Evolutionary conservation across 2,113 vertebrate species (phyloP).

Genomic region (Vidua macroura): DNA sequence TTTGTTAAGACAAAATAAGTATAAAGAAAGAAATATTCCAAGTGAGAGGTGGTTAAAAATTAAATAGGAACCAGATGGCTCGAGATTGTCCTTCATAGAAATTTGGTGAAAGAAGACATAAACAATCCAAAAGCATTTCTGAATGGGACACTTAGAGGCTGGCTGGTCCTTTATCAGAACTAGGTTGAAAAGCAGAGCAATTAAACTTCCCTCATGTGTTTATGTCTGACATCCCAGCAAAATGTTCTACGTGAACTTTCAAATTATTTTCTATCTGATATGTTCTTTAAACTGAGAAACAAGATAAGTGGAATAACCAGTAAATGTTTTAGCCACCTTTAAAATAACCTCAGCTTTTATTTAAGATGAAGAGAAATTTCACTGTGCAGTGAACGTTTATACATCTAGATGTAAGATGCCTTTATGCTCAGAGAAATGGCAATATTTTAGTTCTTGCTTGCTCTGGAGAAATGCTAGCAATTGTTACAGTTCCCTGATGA

Average conservation of each 20-base stretch:
- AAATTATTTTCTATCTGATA: not conserved
- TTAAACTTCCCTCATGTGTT: not conserved
- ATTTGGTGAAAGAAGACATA: conserved; percentile 76
- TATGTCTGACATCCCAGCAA: not conserved
- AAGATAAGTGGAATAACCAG: not conserved
- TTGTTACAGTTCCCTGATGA: not conserved
- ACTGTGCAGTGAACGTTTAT: not conserved
- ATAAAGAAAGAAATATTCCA: conserved; percentile 84
- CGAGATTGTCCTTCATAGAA: conserved; percentile 80
- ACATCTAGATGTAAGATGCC: not conserved
- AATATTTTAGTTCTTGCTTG: not conserved
- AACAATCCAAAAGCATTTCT: conserved; percentile 70
- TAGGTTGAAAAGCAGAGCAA: conserved; percentile 43
- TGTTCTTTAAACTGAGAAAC: not conserved
- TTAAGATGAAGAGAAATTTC: not conserved
- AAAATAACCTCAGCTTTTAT: not conserved
- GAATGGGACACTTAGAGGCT: conserved; percentile 65
- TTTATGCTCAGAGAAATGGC: not conserved
- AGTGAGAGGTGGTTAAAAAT: conserved; percentile 86
- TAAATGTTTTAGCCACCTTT: not conserved
- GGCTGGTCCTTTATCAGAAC: conserved; percentile 53
- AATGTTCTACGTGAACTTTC: not conserved
- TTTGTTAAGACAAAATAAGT: conserved; percentile 85
- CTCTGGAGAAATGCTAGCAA: not conserved
- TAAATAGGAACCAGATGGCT: conserved; percentile 84